Percentiles rank a stretch among this genome's conserved stretches.
These are phyloP conservation scores for Agelaius tricolor DNA, from an alignment of 2,113 vertebrate genomes.

Conservation along the genomic window DNA sequence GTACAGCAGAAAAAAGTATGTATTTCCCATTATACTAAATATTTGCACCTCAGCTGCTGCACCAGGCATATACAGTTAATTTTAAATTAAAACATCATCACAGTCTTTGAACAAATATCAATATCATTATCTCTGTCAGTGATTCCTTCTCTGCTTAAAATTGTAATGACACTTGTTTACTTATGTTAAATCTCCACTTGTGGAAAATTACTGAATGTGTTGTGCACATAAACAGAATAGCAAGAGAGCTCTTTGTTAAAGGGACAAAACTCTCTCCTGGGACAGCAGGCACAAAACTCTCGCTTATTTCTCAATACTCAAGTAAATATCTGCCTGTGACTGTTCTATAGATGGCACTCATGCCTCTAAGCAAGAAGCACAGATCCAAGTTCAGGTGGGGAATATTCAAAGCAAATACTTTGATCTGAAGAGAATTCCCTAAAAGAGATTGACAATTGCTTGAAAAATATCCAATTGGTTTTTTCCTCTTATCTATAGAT, in stretches of 20 bases:
- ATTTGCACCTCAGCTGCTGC: constrained; percentile 23
- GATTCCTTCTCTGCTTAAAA: constrained; percentile 46
- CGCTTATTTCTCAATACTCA: background rate
- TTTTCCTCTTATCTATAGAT: background rate
- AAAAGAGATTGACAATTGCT: background rate
- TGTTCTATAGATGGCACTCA: constrained; percentile 72
- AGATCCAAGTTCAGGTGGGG: background rate
- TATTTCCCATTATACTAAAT: background rate
- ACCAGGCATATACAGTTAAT: constrained; percentile 11
- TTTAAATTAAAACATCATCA: constrained; percentile 51
- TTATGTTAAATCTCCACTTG: constrained; percentile 52
- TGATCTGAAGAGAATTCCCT: background rate
- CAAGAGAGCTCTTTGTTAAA: background rate
- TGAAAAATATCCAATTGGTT: background rate
- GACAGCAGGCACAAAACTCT: background rate
- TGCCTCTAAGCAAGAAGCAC: constrained; percentile 35
- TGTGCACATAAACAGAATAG: constrained; percentile 30
- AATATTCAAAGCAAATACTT: background rate
- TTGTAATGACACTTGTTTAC: constrained; percentile 56
- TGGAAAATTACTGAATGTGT: constrained; percentile 63
- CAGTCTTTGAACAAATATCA: constrained; percentile 52
- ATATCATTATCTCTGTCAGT: constrained; percentile 51
- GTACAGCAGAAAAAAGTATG: background rate
- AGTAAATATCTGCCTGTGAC: background rate
- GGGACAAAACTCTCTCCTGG: background rate